A percentile compares a stretch with the other conserved stretches of the same genome.
phyloP scores from a whole-genome alignment of 1,140 invertebrate species.

The Eciton burchellii region DNA sequence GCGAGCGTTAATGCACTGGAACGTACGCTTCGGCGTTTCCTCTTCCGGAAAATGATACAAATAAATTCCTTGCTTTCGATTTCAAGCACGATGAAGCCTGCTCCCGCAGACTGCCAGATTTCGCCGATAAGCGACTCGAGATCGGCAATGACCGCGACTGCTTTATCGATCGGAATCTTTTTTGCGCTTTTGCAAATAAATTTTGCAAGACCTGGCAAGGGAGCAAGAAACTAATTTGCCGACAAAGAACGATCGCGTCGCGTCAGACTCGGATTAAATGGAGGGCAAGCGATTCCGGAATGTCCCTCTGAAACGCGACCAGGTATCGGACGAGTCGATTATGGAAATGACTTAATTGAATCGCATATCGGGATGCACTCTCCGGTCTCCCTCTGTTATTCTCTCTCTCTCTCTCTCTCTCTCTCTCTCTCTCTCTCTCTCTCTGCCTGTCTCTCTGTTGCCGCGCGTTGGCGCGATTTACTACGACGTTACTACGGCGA shows the following conservation, averaged over 20 bases:
- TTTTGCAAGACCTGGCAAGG: no score
- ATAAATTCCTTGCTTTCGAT: no score
- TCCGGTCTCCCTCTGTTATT: neutral
- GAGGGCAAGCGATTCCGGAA: constrained; percentile 5
- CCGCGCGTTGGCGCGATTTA: neutral
- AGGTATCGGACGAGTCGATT: neutral
- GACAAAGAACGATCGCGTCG: constrained; percentile 33
- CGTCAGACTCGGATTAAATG: constrained; percentile 2
- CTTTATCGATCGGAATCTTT: no score
- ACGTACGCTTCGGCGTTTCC: constrained; percentile 20
- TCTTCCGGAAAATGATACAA: neutral
- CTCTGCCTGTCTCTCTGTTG: no score
- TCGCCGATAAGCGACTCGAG: no score
- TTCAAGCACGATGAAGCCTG: no score
- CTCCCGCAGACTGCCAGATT: no score
- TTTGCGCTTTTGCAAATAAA: no score
- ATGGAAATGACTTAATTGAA: constrained; percentile 51
- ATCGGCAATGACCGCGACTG: no score
- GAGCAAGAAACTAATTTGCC: no score
- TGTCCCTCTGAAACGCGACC: neutral
- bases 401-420: no score
- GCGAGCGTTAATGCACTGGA: constrained; percentile 13
- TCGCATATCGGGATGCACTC: constrained; percentile 6
- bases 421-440: neutral
- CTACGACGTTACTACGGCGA: constrained; percentile 18